Base-by-base conservation (phyloP, 2,888 invertebrate genomes). In the Incurvaria masculella region DNA sequence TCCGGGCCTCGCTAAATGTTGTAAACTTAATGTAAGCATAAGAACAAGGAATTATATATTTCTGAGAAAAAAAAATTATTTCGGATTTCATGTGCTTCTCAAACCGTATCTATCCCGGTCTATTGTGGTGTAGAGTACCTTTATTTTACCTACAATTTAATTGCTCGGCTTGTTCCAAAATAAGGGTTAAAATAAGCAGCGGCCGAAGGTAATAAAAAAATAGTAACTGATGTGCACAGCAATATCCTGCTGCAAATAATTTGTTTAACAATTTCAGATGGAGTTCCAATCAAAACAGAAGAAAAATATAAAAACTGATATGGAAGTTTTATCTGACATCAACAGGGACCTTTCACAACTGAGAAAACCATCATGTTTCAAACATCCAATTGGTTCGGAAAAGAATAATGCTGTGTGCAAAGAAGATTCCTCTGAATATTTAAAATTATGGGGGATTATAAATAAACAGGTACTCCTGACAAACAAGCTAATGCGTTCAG, bases 391-490 rank as follows among this genome's bases (percentile, higher is more conserved):
- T 14, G 33, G 33, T n/a, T 8, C 8, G 3, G 33, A 33, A 4
- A 33, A 33, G 14, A 33, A 33, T n/a, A 11, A 33, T n/a, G 8
- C 14, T 14, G 14, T 14, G 3, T 3, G 8, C 14, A 33, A 3
- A 8, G 3, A 33, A 3, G 14, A 4, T 33, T 6, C 33, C 14
- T n/a, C 33, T 3, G 33, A 33, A 6, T 14, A 8, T n/a, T 3
- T 33, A 2, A 63, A 64, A 19, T 57, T 74, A 11, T 74, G 74
- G 74, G 60, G 75, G 2, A 58, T 74, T 56, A 58, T 74, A 2
- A 75, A 74, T 51, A 75, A 75, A 55, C 75, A 75, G 56, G 68
- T 72, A 3, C 62, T 71, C 56, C 54, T 76, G 21, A 73, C 66
- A 42, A 63, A 58, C 27, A 69, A 69, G 55, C 58, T 74, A 5